Base-by-base conservation (phyloP, 2,113 vertebrate genomes). In the Xiphophorus maculatus region DNA sequence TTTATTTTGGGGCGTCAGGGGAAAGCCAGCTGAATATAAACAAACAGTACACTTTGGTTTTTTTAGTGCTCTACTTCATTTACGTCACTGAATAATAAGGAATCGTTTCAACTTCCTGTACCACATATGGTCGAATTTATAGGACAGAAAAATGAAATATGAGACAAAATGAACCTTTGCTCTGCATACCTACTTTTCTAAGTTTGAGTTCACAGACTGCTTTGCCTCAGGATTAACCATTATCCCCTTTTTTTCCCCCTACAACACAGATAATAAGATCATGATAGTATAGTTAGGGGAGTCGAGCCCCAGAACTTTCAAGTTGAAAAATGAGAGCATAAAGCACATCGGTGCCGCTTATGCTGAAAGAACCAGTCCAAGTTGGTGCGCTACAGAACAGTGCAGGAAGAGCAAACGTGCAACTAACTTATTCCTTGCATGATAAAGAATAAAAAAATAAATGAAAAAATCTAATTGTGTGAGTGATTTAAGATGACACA, bases 261-360 rank as follows among this genome's bases (percentile, higher is more conserved):
- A 83, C 77, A 70, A 68, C 58, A 84, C 68, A 83, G 83, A 83
- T 86, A 88, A 87, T 74, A 83, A 85, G 79, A 75, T 78, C 73
- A 80, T 78, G 54, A 83, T 84, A 66, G 65, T 84, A 76, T 84
- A 81, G 88, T 88, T 82, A 90, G 61, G 78, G 79, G 71, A 83
- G 62, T 77, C 10, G 73, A 87, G 90, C 27, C 81, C 87, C 81
- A 88, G 76, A 92, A 92, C 78, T 81, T 85, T 86, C 83, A 92
- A 71, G 75, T 10, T 89, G 90, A 89, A 84, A 88, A 88, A 88
- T 88, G 69, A 83, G 32, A 35, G 15, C 74, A 69, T 60, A 48
- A n/a, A 73, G 51, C 30, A 54, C 80, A 83, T 76, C 79, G 84
- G 72, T 81, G 72, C 66, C 69, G 70, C 66, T 69, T 42, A 9